Evolutionary conservation across 2,113 vertebrate genomes (phyloP).

Genomic region (Sminthopsis crassicaudata): DNA sequence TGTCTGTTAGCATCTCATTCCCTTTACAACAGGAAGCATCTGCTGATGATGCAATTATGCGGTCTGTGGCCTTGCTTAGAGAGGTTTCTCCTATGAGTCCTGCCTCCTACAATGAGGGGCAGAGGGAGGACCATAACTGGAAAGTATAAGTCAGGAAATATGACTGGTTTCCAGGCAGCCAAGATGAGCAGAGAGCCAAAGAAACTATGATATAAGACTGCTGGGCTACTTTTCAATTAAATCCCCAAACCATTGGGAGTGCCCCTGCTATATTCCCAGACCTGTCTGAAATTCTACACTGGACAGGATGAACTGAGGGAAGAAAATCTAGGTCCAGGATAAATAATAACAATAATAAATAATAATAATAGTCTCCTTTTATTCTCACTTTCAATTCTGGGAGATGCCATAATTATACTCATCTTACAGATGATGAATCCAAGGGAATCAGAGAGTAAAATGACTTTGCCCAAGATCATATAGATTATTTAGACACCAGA

Average conservation of each 20-base stretch:
- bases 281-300: neutral
- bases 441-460: neutral
- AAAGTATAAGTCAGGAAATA: neutral
- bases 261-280: neutral
- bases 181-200: neutral
- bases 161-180: neutral
- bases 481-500: neutral
- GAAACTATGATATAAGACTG: neutral
- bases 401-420: neutral
- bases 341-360: neutral
- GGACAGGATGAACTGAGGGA: neutral
- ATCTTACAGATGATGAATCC: neutral
- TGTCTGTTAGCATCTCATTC: neutral
- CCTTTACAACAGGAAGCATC: neutral
- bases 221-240: neutral
- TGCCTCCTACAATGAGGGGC: neutral
- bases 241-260: neutral
- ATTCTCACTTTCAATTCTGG: neutral
- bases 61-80: neutral
- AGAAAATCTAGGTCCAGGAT: neutral
- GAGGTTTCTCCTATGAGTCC: neutral
- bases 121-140: neutral
- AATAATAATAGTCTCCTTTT: neutral
- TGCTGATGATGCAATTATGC: neutral
- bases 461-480: neutral